Base-by-base conservation (phyloP, 2,113 vertebrate genomes). In the Oceanites oceanicus region DNA sequence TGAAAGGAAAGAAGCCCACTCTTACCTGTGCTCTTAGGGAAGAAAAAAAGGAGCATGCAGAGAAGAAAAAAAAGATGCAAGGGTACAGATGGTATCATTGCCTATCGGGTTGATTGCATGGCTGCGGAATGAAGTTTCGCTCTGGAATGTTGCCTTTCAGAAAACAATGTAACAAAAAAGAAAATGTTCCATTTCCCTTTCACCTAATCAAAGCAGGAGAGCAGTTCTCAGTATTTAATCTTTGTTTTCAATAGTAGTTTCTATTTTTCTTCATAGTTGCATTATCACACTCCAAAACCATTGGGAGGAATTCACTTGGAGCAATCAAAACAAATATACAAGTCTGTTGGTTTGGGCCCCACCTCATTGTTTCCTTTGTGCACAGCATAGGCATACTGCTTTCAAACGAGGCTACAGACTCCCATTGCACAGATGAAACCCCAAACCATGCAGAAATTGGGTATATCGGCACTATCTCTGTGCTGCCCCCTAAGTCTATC, bases 151-250 rank as follows among this genome's bases (percentile, higher is more conserved):
- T 73, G 36, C 42, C 45, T 62, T 94, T 96, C 63, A 91, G 83
- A 66, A 50, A 91, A 71, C 45, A 70, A 20, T 4, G 50, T 42
- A 67, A 63, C 45, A 73, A 65, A 42, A 62, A 16, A 61, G 53
- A 75, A 16, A 66, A 62, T 3, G 2, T n/a, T 85, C 26, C 52
- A 15, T 66, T 88, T 91, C 36, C 63, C 94, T 95, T 92, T 93
- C 79, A 92, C 83, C 29, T 32, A 66, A 94, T 86, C 72, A 92
- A 94, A 95, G 91, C 73, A 86, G 83, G 55, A 92, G n/a, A 53
- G 83, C 45, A 42, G 25, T 27, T 68, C 63, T 76, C 49, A 78
- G 53, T n/a, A 13, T 7, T 96, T 94, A 11, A 94, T 92, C 72
- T 92, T 63, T 92, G 63, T 84, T 91, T 94, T 10, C 88, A 80